Base-by-base conservation (phyloP, 2,888 invertebrate genomes). In the Chrysomela aeneicollis region DNA sequence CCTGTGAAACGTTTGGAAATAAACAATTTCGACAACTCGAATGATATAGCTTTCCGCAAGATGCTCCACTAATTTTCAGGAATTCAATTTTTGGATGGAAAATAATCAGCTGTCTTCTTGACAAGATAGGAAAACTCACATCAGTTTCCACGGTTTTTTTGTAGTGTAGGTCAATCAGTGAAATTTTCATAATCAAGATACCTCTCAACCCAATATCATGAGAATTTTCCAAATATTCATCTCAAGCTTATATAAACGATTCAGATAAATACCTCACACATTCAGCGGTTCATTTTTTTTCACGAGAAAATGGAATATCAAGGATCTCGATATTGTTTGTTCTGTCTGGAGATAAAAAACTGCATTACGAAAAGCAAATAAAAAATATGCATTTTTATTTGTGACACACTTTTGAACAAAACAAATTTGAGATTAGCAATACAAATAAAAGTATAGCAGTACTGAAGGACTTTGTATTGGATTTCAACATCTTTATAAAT, bases 341-440 rank as follows among this genome's bases (percentile, higher is more conserved):
- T 71, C 69, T 72, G 74, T 73, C 74, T 74, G 74, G 71, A 74
- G 73, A 74, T 73, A 74, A 73, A 73, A 73, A 72, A 53, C 10
- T 69, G 72, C 72, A 72, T 74, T 73, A 71, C 70, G 71, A 71
- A 73, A 73, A 72, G 62, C 64, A 73, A 71, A 70, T 66, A 73
- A 73, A 70, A 74, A 67, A 70, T 67, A 66, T 57, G 61, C 69
- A 68, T 66, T 61, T 59, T 68, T 70, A 69, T 68, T 67, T 69
- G 67, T 74, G 74, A 74, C 74, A 72, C 69, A 74, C 68, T 71
- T 74, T 74, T 71, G 72, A 70, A 68, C 67, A 72, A 72, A 74
- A 73, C 71, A 74, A 69, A 71, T 71, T 74, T 64, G 59, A 70
- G 70, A 73, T 71, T 72, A 69, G 65, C 66, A 67, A 64, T 64